Evolutionary conservation across 2,113 vertebrate species (phyloP).

Genomic region (Chlamydotis undulata): DNA sequence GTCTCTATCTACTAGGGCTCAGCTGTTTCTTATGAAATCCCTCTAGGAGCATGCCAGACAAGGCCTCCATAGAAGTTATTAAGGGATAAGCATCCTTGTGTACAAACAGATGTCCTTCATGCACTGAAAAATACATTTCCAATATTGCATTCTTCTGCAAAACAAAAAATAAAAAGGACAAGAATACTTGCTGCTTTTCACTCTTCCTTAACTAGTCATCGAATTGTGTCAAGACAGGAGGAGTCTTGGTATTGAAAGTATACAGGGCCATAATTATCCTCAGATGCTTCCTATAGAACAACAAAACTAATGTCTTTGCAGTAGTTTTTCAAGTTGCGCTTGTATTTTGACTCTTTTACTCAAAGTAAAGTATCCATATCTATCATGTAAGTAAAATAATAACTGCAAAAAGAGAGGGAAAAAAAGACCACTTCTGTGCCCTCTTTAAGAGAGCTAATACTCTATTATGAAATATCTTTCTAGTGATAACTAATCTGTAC

Average conservation of each 20-base stretch:
- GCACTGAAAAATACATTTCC: background rate
- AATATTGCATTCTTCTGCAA: background rate
- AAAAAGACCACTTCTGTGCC: background rate
- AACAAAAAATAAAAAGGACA: accelerated
- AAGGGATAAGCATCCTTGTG: background rate
- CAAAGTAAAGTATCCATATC: background rate
- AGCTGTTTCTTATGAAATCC: background rate
- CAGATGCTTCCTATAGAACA: background rate
- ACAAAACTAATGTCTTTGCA: background rate
- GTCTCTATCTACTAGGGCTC: background rate
- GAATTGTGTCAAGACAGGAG: background rate
- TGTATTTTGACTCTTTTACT: background rate
- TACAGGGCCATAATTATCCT: background rate
- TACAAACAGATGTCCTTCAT: background rate
- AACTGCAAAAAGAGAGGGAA: background rate
- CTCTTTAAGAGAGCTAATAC: background rate
- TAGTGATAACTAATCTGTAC: background rate
- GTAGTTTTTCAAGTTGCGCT: accelerated
- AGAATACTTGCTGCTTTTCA: background rate
- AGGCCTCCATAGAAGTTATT: background rate
- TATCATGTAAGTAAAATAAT: background rate
- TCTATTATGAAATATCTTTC: background rate
- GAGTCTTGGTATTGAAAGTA: background rate
- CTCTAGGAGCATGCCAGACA: background rate
- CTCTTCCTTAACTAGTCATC: background rate